Evolutionary conservation across 2,888 invertebrate species (phyloP).

Genomic region (Abscondita cerata): DNA sequence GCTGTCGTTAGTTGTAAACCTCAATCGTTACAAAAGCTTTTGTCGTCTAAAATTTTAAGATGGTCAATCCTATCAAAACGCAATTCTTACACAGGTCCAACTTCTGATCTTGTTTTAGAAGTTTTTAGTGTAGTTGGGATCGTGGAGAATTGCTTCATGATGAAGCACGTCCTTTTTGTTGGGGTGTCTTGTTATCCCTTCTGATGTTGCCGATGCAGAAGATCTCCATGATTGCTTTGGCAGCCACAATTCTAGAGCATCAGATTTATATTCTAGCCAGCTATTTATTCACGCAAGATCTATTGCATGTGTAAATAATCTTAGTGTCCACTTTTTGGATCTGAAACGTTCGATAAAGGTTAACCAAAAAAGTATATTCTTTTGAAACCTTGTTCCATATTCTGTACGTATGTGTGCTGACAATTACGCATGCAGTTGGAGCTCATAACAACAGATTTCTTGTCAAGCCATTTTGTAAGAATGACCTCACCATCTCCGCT

Average conservation of each 20-base stretch:
- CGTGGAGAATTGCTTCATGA: too few relatives aligned
- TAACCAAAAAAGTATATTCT: not conserved
- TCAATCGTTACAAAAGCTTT: too few relatives aligned
- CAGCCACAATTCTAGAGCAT: not conserved
- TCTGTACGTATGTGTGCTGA: too few relatives aligned
- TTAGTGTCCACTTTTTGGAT: not conserved
- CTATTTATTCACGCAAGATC: not conserved
- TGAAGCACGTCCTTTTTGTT: not conserved
- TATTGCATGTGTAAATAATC: too few relatives aligned
- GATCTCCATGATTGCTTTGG: not conserved
- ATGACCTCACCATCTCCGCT: too few relatives aligned
- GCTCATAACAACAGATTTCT: not conserved
- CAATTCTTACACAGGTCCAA: not conserved
- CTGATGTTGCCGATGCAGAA: not conserved
- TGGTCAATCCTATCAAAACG: not conserved
- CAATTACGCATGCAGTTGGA: not conserved
- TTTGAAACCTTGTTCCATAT: too few relatives aligned
- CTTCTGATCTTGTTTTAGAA: not conserved
- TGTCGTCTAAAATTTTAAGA: not conserved
- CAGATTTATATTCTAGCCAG: not conserved
- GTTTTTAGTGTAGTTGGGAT: too few relatives aligned
- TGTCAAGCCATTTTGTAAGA: too few relatives aligned
- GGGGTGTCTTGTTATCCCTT: not conserved
- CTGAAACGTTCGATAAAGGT: not conserved
- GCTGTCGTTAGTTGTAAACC: too few relatives aligned